Conservation (phyloP, 2,113 vertebrate species). For the Nothocercus nigrocapillus region DNA sequence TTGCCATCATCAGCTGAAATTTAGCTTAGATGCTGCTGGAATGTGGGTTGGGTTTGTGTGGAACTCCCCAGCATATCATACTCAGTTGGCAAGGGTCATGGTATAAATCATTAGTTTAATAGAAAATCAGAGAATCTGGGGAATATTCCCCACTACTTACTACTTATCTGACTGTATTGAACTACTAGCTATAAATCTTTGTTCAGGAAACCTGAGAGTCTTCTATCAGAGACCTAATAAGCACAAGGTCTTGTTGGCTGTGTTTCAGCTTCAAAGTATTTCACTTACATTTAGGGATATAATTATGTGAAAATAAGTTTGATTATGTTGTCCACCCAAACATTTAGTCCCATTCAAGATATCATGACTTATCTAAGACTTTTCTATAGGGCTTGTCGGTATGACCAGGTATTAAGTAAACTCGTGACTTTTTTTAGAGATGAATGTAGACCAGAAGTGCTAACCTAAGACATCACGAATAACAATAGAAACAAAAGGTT, state of each 20-base stretch:
- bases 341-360: neutral
- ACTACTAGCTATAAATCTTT: neutral
- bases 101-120: no score
- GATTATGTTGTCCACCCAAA: neutral
- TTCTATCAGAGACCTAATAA: neutral
- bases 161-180: neutral
- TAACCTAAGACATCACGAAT: fast-evolving
- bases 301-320: neutral
- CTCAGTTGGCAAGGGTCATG: neutral
- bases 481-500: neutral
- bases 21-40: constrained; percentile 16
- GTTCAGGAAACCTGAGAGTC: neutral
- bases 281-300: neutral
- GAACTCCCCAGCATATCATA: neutral
- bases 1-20: constrained; percentile 23
- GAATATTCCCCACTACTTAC: neutral
- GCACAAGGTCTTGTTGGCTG: neutral
- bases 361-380: neutral
- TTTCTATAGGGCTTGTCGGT: neutral
- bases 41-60: constrained; percentile 16
- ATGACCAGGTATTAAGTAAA: neutral
- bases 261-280: neutral
- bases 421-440: neutral
- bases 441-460: neutral
- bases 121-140: neutral